Evolutionary conservation across 2,797 vertebrate genomes (phyloP), one percentile per base, ranked within the genome.

Genomic region (Pogonophryne albipinna): DNA sequence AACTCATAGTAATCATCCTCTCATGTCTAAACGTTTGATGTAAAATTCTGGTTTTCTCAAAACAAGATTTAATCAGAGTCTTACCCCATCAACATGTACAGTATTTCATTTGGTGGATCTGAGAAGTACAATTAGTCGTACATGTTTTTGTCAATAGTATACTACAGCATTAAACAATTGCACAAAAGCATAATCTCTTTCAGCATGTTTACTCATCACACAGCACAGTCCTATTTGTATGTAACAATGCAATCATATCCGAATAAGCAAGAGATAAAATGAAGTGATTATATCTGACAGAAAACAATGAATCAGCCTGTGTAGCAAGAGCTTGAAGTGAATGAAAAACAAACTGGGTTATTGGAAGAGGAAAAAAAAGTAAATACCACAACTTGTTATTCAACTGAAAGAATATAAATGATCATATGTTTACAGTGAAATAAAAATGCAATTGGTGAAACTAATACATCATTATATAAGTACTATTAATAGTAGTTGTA

Each of bases 211-310:
- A 38, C 62, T 45, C 66, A 27, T 27, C 27, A 49, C 19, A 41
- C 68, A 49, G n/a, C 56, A 16, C 42, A 12, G n/a, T 42, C 23
- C 13, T 1, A 45, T 5, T 20, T 7, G 16, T 49, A 4, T 14
- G 58, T 44, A n/a, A 41, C 61, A 42, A 14, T 7, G 34, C 12
- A 15, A 46, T 70, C 20, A 14, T 1, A 27, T 55, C 60, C 14
- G 14, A n/a, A 6, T 6, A 53, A 11, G 57, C 79, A 20, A 52
- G 20, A 63, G 7, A 59, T 20, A 65, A 70, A 66, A 23, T 52
- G 66, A 51, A n/a, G 56, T 66, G 27, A 82, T 82, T 66, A 51
- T 13, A 47, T 53, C 10, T 12, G 80, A 75, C 62, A 55, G 62
- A 50, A 47, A 66, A 74, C 51, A 53, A 47, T 58, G 52, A 71